Evolutionary conservation across 2,113 vertebrate genomes (phyloP).

Genomic region (Leptobrachium ailaonicum): DNA sequence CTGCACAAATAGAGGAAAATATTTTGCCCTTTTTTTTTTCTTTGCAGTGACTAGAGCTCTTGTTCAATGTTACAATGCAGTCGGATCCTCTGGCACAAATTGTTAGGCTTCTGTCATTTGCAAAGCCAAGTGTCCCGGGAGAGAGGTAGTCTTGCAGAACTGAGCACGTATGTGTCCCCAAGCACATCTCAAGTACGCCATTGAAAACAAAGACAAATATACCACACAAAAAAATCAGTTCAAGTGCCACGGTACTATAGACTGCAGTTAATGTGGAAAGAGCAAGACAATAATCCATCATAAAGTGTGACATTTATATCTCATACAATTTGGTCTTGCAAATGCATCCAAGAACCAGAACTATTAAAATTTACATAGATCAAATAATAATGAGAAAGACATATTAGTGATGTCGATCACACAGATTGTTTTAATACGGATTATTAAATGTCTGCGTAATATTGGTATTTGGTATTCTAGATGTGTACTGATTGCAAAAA

Average conservation of each 20-base stretch:
- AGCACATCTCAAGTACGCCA: slow-evolving; percentile 9
- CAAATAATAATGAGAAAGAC: neutral
- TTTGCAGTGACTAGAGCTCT: neutral
- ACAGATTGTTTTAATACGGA: too few relatives aligned
- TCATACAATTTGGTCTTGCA: neutral
- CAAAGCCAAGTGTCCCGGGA: neutral
- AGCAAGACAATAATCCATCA: neutral
- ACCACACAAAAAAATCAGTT: neutral
- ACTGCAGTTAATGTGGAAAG: neutral
- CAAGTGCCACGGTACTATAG: neutral
- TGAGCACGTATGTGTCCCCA: neutral
- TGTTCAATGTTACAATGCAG: neutral
- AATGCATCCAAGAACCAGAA: neutral
- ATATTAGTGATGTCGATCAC: neutral
- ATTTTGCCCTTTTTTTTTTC: neutral
- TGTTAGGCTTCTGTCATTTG: slow-evolving; percentile 9
- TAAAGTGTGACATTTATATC: neutral
- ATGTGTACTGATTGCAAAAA: too few relatives aligned
- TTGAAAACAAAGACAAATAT: neutral
- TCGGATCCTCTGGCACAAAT: neutral
- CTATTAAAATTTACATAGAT: neutral
- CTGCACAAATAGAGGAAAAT: too few relatives aligned
- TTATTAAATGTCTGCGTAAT: too few relatives aligned
- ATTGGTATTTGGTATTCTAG: too few relatives aligned
- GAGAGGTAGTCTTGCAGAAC: slow-evolving; percentile 4